Base-by-base conservation (phyloP, 2,113 vertebrate species). In the Sander lucioperca region DNA sequence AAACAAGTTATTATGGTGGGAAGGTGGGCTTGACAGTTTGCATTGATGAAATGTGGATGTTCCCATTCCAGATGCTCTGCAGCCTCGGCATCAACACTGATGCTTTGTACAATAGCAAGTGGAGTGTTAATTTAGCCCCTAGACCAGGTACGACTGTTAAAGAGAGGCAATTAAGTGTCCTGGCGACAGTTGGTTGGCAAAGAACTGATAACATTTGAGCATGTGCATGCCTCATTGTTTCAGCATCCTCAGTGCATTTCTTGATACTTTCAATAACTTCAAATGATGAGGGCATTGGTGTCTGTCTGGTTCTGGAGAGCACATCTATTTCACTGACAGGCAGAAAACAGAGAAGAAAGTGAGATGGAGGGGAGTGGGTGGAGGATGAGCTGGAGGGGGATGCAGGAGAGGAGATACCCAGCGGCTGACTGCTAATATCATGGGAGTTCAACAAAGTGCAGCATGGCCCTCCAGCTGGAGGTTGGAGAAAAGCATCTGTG, bases 391-490 rank as follows among this genome's bases (percentile, higher is more conserved):
- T 64, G n/a, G 27, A 63, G 77, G 68, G 58, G 58, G 45, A 19
- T 23, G 51, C 25, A 23, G 85, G 39, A 73, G 80, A 75, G 54
- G 61, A 82, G 83, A 86, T 72, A 72, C 68, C 86, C 86, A 51
- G 79, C 74, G 66, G 89, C 83, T 47, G 71, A 59, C 69, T 87
- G 74, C 45, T 25, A 6, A 57, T 74, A 67, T 89, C 86, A 56
- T 72, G 92, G 82, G 83, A 88, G 86, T 88, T 88, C 68, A 82
- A 77, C 83, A 89, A 87, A 91, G 90, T 86, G 78, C 86, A 85
- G 57, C 30, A 9, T 2, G 63, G 82, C 83, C 80, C 79, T 86
- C 43, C 86, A 89, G 90, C 85, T 76, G 78, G 73, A 79, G 76
- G 73, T 80, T 69, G 77, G 63, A 88, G 61, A 83, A 68, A 72